Evolutionary conservation across 2,888 invertebrate genomes (phyloP), one percentile per base, ranked within the genome.

Genomic region (Ethmia dodecea): DNA sequence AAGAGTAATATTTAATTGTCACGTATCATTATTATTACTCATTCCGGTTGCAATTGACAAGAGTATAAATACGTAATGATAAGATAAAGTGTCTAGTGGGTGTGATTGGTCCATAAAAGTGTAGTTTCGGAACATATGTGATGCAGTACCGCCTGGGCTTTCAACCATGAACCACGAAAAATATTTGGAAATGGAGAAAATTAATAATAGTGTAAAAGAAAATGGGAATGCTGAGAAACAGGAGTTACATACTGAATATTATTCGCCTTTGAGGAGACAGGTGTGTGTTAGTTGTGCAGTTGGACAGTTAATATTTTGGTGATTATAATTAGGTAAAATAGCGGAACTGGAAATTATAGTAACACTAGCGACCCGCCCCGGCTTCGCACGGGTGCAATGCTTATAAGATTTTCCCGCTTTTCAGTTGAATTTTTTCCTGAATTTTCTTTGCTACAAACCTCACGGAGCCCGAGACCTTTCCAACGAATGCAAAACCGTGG

Each of bases 231-330:
- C 54, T 60, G 67, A 61, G 30, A 49, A 40, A 33, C 49, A 56
- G 37, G 60, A 64, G 13, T 41, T 24, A 31, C 40, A 45, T 44
- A 40, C 31, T 27, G 49, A 55, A 13, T 43, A 46, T 14, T 43
- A 49, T 25, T 55, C 58, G 28, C 70, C 75, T 3, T 75, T 81
- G 40, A 53, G 60, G 15, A 73, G 73, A 67, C 83, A 84, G 81
- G 83, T 84, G 55, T 60, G 78, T 72, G 45, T 42, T 45, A 35
- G 35, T 53, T 14, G 24, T 13, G 13, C 1, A 5, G 18, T 18
- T 5, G 5, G 18, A 5, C 18, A 5, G 18, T 18, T 18, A 5
- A 8, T 18, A 5, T 18, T 18, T 18, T 18, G 18, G 18, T 18
- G 18, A 18, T 18, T 5, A 18, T 8, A 18, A 18, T 18, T 18